These are phyloP conservation scores for Sesia bembeciformis DNA, from an alignment of 2,888 invertebrate genomes.

Conservation along the genomic window DNA sequence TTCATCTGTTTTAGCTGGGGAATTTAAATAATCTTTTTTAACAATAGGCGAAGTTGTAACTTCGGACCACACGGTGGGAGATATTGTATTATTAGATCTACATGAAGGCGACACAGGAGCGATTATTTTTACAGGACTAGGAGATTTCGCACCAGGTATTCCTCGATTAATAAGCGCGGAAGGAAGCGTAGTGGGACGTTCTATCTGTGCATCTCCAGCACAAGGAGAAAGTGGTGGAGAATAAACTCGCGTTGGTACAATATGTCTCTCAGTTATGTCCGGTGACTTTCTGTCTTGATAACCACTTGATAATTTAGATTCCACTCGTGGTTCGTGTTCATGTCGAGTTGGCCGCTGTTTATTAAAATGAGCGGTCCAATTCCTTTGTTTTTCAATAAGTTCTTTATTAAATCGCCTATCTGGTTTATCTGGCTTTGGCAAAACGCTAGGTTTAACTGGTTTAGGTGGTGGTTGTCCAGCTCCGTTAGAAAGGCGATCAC, in stretches of 20 bases:
- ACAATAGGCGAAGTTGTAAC: conserved; percentile 27
- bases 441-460: conserved; percentile 70
- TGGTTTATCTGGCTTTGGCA: conserved; percentile 87
- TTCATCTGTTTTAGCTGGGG: conserved; percentile 30
- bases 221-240: conserved; percentile 73
- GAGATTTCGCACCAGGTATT: conserved; percentile 48
- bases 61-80: conserved; percentile 40
- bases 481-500: conserved; percentile 58
- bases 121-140: conserved; percentile 58
- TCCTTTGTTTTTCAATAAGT: conserved; percentile 91
- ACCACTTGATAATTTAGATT: conserved; percentile 44
- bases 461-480: conserved; percentile 60
- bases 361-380: conserved; percentile 94
- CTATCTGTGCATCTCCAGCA: conserved; percentile 71
- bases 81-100: conserved; percentile 32
- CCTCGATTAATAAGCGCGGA: conserved; percentile 48
- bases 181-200: conserved; percentile 59
- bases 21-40: conserved; percentile 37
- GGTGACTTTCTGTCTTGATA: conserved; percentile 56
- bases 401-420: conserved; percentile 89
- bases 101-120: conserved; percentile 39
- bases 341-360: conserved; percentile 76
- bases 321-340: conserved; percentile 34
- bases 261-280: conserved; percentile 47
- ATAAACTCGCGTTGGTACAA: conserved; percentile 59